Evolutionary conservation across 92 coral and sea anemone species (phyloP), one percentile per base, ranked within the genome.

Genomic region (Actinernus sp.): DNA sequence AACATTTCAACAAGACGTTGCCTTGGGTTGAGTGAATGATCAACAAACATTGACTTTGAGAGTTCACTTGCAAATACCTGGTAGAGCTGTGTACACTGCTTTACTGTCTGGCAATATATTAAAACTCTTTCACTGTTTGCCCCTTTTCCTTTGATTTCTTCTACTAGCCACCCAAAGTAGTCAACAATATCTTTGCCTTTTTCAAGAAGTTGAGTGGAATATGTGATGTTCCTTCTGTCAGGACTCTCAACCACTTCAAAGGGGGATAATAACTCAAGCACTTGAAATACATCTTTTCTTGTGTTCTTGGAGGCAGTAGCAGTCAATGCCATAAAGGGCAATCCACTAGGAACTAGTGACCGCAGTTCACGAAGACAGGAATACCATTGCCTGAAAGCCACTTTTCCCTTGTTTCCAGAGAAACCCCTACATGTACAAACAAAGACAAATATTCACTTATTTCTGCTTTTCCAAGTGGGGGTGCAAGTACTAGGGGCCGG

Each of bases 1-100:
- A 71, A 21, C 79, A 71, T 71, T 41, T 71, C 79, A 43, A 71
- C 79, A 71, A 57, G 41, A 21, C 58, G 68, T 14, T 71, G 12
- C 45, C 23, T 71, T 57, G 79, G 79, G 32, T 46, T 58, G n/a
- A n/a, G n/a, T n/a, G n/a, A n/a, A n/a, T n/a, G n/a, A n/a, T n/a
- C n/a, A n/a, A n/a, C n/a, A 18, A 31, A 47, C 17, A 13, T 33
- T n/a, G n/a, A n/a, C n/a, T n/a, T n/a, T 8, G 28, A 60, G 6
- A 70, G 55, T 39, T 70, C 70, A 16, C 16, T 61, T 38, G 55
- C 51, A 48, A 80, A 80, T 23, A 70, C 11, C 20, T 50, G 68
- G 28, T 27, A 80, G 26, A 71, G 57, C 30, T 37, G n/a, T 7
- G 55, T 46, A 41, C 77, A 70, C 47, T 70, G 66, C 31, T 70